Evolutionary conservation across 2,113 vertebrate species (phyloP).

Genomic region (Psittacula cyanocephala): DNA sequence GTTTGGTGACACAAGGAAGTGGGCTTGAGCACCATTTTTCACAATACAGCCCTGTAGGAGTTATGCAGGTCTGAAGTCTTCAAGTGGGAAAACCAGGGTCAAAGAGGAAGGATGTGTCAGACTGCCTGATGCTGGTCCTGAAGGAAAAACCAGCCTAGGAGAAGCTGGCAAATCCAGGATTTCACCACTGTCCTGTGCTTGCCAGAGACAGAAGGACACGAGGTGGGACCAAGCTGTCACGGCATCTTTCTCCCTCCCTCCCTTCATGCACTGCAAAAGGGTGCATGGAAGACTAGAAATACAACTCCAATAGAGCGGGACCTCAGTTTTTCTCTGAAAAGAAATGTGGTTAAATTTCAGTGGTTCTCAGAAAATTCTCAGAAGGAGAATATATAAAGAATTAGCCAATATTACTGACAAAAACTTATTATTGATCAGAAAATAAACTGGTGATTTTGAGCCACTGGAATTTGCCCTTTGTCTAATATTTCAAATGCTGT

Average conservation of each 20-base stretch:
- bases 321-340: neutral
- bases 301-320: neutral
- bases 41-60: neutral
- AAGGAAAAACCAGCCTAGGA: neutral
- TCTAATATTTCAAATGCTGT: neutral
- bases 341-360: neutral
- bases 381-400: neutral
- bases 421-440: accelerated
- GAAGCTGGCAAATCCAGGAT: neutral
- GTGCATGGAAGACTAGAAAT: neutral
- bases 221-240: neutral
- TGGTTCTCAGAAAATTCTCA: neutral
- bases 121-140: neutral
- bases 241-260: accelerated
- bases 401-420: neutral
- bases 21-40: neutral
- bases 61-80: neutral
- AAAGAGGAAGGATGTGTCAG: neutral
- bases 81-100: neutral
- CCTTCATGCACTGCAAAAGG: neutral
- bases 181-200: neutral
- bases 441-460: neutral
- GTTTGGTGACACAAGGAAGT: neutral
- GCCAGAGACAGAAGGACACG: neutral
- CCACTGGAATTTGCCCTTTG: neutral